Percentiles rank a stretch among this genome's conserved stretches.
phyloP scores from a whole-genome alignment of 2,888 invertebrate genomes.

The Lasioglossum morio region DNA sequence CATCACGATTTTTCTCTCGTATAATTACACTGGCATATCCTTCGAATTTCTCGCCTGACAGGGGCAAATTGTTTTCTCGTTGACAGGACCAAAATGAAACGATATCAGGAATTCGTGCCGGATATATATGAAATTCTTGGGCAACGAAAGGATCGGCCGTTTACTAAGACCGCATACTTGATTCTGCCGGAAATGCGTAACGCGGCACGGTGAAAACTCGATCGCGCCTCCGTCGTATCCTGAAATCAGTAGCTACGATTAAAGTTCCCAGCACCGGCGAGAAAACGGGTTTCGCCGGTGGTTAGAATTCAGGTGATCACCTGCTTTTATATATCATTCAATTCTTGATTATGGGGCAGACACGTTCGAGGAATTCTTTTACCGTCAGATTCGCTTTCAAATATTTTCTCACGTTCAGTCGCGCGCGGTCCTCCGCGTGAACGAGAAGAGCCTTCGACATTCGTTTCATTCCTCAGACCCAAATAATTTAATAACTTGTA shows the following conservation, averaged over 20 bases:
- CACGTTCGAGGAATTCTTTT: constrained; percentile 2
- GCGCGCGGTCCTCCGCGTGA: background rate
- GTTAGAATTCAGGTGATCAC: constrained; percentile 25
- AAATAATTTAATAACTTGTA: background rate
- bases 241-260: constrained; percentile 56
- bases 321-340: constrained; percentile 25
- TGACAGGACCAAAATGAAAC: constrained; percentile 1
- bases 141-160: constrained; percentile 44
- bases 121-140: constrained; percentile 58
- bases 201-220: constrained; percentile 65
- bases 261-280: constrained; percentile 31
- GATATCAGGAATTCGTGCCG: constrained; percentile 36
- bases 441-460: background rate
- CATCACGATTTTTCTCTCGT: background rate
- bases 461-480: background rate
- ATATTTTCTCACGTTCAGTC: constrained; percentile 34
- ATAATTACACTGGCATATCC: background rate
- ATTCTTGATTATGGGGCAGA: constrained; percentile 36
- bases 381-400: constrained; percentile 11
- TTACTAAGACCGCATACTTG: constrained; percentile 33
- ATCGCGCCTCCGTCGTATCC: constrained; percentile 58
- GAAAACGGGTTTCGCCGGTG: constrained; percentile 49
- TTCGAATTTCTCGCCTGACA: background rate
- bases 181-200: constrained; percentile 61
- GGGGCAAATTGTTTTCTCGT: background rate